phyloP scores from a whole-genome alignment of 2,113 vertebrate genomes.

The Apodemus speciosus region DNA sequence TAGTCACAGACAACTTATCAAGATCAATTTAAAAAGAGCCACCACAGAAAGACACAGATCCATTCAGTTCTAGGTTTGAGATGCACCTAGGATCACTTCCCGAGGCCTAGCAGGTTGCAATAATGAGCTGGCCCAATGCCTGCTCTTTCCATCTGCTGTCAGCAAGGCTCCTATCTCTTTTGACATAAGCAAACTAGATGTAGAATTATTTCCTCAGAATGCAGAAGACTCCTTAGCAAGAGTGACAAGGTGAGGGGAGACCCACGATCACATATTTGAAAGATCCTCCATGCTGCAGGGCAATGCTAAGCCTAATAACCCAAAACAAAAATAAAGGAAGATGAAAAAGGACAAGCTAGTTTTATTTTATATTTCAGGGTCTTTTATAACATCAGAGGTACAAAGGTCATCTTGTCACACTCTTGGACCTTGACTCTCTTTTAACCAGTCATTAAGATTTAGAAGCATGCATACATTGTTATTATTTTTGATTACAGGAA shows the following conservation, averaged over 20 bases:
- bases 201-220: background rate
- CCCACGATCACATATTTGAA: background rate
- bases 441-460: background rate
- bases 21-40: background rate
- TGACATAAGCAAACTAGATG: background rate
- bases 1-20: background rate
- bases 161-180: slow-evolving; percentile 17
- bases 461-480: background rate
- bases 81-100: background rate
- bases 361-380: slow-evolving; percentile 16
- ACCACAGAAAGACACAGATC: slow-evolving; percentile 22
- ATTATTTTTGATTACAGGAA: background rate
- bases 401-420: background rate
- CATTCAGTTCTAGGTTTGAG: background rate
- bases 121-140: slow-evolving; percentile 11
- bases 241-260: slow-evolving; percentile 47
- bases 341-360: background rate
- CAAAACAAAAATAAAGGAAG: background rate
- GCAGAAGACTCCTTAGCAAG: background rate
- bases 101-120: background rate
- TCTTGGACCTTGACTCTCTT: background rate
- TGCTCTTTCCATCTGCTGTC: slow-evolving; percentile 73
- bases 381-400: background rate
- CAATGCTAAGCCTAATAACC: rapidly evolving
- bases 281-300: background rate